phyloP scores from a whole-genome alignment of 2,113 vertebrate genomes.

The Istiophorus platypterus region DNA sequence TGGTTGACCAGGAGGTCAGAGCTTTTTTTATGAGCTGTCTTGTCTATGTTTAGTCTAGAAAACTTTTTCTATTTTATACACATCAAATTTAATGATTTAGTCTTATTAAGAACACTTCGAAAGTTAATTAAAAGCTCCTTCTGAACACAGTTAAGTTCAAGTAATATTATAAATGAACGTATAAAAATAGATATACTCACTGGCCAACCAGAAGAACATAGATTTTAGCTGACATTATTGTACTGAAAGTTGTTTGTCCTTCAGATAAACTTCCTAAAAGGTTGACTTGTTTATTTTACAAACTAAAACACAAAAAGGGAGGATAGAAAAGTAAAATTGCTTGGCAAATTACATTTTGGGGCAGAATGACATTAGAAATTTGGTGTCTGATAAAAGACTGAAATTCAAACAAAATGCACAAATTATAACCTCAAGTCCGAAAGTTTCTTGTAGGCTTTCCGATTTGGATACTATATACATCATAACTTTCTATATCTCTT shows the following conservation, averaged over 20 bases:
- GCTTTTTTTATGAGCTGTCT: conserved; percentile 25
- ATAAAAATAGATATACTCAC: neutral
- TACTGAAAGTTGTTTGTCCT: neutral
- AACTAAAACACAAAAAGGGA: neutral
- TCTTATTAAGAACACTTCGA: neutral
- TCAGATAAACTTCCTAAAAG: neutral
- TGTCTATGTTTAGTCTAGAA: neutral
- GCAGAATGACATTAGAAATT: neutral
- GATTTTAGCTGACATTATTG: neutral
- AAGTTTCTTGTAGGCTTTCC: neutral
- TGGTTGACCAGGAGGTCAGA: conserved; percentile 97
- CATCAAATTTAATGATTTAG: neutral
- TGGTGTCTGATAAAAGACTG: neutral
- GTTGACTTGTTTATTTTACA: neutral
- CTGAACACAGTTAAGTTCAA: neutral
- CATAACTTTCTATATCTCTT: neutral
- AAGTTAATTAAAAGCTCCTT: neutral
- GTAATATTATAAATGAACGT: neutral
- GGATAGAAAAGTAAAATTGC: neutral
- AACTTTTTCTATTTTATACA: neutral
- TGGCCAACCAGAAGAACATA: neutral
- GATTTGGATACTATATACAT: neutral
- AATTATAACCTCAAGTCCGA: neutral
- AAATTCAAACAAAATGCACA: neutral
- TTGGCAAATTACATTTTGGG: neutral